These are phyloP conservation scores for Latrodectus elegans DNA, from an alignment of 2,888 invertebrate genomes.

Conservation along the genomic window DNA sequence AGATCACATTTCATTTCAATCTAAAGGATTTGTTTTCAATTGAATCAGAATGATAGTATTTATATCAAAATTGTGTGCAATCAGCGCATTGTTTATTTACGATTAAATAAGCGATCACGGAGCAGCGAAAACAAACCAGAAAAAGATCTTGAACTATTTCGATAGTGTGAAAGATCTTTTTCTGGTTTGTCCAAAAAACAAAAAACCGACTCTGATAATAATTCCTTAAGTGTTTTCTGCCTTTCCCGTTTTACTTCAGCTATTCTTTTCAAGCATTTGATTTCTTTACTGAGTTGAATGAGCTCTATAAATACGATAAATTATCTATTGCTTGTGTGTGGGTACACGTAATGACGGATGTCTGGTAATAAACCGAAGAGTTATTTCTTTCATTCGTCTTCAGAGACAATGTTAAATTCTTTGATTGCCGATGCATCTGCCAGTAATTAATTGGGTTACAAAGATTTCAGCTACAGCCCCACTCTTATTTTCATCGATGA, in stretches of 20 bases:
- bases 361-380: neutral
- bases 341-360: neutral
- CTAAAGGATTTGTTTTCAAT: too few relatives aligned
- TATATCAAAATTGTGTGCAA: too few relatives aligned
- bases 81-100: too few relatives aligned
- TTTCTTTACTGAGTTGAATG: neutral
- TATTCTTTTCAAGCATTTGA: neutral
- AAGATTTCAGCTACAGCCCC: neutral
- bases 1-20: too few relatives aligned
- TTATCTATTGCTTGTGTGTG: neutral
- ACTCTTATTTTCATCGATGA: neutral
- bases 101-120: too few relatives aligned
- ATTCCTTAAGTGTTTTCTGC: neutral
- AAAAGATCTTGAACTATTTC: too few relatives aligned
- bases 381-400: neutral
- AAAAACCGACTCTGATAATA: too few relatives aligned
- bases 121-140: too few relatives aligned
- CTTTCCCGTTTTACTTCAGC: neutral
- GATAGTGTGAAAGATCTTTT: too few relatives aligned
- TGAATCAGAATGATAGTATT: too few relatives aligned
- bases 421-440: neutral
- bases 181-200: too few relatives aligned
- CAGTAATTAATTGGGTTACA: neutral
- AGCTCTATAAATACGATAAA: neutral
- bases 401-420: neutral